phyloP scores from a whole-genome alignment of 1,140 invertebrate genomes.

The Chlorops oryzae region DNA sequence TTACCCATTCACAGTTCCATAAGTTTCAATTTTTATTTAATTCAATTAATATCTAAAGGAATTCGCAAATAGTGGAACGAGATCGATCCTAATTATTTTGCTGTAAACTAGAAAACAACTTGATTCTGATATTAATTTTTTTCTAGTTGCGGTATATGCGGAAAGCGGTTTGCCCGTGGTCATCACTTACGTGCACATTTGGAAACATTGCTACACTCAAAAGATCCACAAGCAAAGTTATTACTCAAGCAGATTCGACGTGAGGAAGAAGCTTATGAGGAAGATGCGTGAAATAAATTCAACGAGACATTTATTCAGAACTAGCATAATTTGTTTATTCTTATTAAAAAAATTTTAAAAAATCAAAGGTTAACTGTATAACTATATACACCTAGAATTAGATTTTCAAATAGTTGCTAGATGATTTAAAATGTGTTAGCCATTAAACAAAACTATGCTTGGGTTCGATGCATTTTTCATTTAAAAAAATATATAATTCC shows the following conservation, averaged over 20 bases:
- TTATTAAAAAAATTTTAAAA: no score
- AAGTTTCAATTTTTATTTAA: background rate
- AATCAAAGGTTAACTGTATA: no score
- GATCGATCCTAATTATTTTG: no score
- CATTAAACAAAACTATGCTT: no score
- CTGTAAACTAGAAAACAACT: no score
- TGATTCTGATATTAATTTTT: background rate
- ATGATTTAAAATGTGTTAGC: no score
- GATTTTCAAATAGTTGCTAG: no score
- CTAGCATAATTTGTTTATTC: background rate
- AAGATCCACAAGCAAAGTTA: slow-evolving; percentile 28
- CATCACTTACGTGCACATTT: slow-evolving; percentile 42
- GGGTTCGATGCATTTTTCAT: no score
- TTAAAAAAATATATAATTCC: no score
- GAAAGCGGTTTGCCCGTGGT: slow-evolving; percentile 34
- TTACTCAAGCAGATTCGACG: slow-evolving; percentile 10
- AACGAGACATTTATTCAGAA: background rate
- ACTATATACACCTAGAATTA: no score
- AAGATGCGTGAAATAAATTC: background rate
- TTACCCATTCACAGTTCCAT: background rate
- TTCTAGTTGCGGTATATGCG: slow-evolving; percentile 32
- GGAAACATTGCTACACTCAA: slow-evolving; percentile 37
- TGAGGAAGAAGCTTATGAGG: background rate
- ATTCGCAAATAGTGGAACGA: no score
- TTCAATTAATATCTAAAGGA: no score